Base-by-base conservation (phyloP, 2,113 vertebrate species). In the Alethe diademata region DNA sequence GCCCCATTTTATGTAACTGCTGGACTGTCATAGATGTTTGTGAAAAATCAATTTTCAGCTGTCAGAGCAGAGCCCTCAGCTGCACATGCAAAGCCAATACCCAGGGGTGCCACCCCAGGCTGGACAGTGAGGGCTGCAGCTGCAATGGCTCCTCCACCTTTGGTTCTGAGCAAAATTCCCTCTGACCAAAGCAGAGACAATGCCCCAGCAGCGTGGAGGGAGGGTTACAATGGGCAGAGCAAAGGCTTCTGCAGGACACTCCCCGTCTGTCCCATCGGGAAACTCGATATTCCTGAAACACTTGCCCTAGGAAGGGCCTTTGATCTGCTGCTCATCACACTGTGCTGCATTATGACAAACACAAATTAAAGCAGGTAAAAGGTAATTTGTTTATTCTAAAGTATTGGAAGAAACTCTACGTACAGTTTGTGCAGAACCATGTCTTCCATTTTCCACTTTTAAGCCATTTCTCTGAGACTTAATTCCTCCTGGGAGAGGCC, bases 131-230 rank as follows among this genome's bases (percentile, higher is more conserved):
- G 23, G 24, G 57, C 38, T 82, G 50, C 24, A 36, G n/a, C 45
- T 36, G 16, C 38, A 24, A 47, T 45, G 28, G 13, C 33, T 19
- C 7, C 67, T 61, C 66, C 2, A 2, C 14, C 1, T 82, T 11
- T 22, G 19, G 11, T 5, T 86, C 23, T 14, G 22, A 57, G 22
- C 4, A 0, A 2, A 36, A 60, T 25, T 61, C 38, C 35, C 47
- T 23, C 38, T 54, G 66, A 61, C 17, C 1, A 5, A 17, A 1
- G 14, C 1, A 31, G 48, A 66, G 60, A 25, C 9, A 17, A 5
- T 0, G 19, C 18, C 28, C 5, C 36, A 22, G 14, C 47, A 31
- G 24, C 0, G 1, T 1, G 9, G 20, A 71, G 19, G 22, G 50
- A 76, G 73, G 0, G 1, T 26, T 2, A 36, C 28, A n/a, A 8